Evolutionary conservation across 2,888 invertebrate genomes (phyloP), one percentile per base, ranked within the genome.

Genomic region (Ectemnius cavifrons): DNA sequence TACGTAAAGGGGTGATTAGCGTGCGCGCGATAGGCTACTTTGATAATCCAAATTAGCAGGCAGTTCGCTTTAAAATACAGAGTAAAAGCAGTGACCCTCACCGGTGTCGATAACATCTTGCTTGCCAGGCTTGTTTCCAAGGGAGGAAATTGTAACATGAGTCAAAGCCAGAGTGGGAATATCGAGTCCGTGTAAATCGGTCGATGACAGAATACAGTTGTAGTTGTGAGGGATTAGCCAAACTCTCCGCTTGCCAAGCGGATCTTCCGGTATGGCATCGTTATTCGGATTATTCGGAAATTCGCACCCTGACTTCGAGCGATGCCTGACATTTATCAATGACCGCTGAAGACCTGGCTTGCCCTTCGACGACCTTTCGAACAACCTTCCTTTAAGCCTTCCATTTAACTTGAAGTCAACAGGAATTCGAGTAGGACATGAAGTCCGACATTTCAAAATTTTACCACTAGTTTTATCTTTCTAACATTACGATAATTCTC

Each of bases 121-220:
- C 59, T 64, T 64, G 67, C 59, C 37, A 56, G 63, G 56, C 63
- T 61, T 63, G 67, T 60, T 71, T 71, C 49, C 60, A 28, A 14
- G 28, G 46, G 27, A 18, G 20, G 23, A 1, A 46, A 13, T 23
- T 18, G n/a, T 16, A 6, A 63, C 45, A 62, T 72, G 70, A 74
- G 67, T 71, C 64, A 67, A 76, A 80, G 62, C 63, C 71, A 79
- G 37, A 4, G 8, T 23, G 23, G 8, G 37, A 37, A 37, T 37
- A 37, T 37, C 37, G 37, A 37, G 37, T 11, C 11, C 1, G 37
- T 37, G 37, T 37, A 37, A 37, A 37, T 64, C 70, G 68, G 49
- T 66, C 77, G 79, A 68, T 71, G 80, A 80, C 79, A 74, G 70
- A 65, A 63, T 74, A 18, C 61, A 63, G 46, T 62, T 16, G 49